Evolutionary conservation across 2,113 vertebrate species (phyloP), one percentile per base, ranked within the genome.

Genomic region (Mungos mungo): DNA sequence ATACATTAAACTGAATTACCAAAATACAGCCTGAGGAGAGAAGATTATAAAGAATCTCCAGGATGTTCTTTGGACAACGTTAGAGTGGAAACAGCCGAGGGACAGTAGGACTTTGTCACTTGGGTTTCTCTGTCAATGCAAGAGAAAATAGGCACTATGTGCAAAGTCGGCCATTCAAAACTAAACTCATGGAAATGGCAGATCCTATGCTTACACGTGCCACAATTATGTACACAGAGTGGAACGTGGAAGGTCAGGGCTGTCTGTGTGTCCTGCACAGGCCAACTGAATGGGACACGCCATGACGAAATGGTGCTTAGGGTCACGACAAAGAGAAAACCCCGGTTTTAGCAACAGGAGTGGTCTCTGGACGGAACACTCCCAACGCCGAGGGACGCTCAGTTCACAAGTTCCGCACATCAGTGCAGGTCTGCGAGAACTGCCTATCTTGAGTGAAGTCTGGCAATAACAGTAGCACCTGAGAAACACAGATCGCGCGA

Each of bases 11-110:
- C 14, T 2, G 9, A 91, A n/a, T 31, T 88, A 50, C 33, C 90
- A 92, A 90, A 88, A 97, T 10, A 69, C 0, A 83, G 25, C 35
- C 76, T 74, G 41, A 76, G 50, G 74, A 90, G 47, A 95, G 25
- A 91, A 83, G 29, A n/a, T 16, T 41, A 74, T 45, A 81, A 41
- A 87, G 80, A 68, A 85, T 71, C 71, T 74, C 60, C 11, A 47
- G 25, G 66, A 68, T 1, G 57, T 54, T 45, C 47, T 66, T 71
- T 60, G 68, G 84, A 94, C 69, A 92, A 94, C 74, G 35, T 74
- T 80, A 74, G 69, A 71, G 68, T 25, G 65, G 29, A 93, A 94
- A 27, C 3, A 18, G 63, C 45, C 16, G 0, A n/a, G 57, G 31
- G 35, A 60, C 25, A 4, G 1, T 1, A 54, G 50, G 57, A 25